Evolutionary conservation across 2,113 vertebrate genomes (phyloP).

Genomic region (Egretta garzetta): DNA sequence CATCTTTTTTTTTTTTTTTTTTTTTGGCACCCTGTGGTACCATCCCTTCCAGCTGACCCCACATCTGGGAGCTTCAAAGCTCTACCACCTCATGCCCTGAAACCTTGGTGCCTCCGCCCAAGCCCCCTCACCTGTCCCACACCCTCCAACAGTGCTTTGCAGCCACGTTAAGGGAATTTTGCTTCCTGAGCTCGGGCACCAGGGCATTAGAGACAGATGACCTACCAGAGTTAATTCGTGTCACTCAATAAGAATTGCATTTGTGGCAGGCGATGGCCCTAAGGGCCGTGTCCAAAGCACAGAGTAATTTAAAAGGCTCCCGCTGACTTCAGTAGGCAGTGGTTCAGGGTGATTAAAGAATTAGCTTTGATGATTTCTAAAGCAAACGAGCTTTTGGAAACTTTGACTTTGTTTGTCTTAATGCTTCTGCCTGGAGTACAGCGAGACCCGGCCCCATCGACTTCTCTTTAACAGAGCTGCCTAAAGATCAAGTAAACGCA

Average conservation of each 20-base stretch:
- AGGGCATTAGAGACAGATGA: background rate
- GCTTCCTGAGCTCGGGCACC: background rate
- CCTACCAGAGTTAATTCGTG: background rate
- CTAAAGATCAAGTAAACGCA: background rate
- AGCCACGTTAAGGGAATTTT: background rate
- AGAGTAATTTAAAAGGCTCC: background rate
- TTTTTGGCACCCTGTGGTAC: background rate
- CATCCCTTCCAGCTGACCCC: background rate
- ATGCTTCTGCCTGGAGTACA: background rate
- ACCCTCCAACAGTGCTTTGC: background rate
- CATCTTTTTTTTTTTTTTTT: background rate
- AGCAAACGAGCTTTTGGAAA: background rate
- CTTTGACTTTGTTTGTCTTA: background rate
- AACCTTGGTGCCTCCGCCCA: background rate
- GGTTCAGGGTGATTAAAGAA: background rate
- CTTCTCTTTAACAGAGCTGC: background rate
- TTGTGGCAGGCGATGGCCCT: background rate
- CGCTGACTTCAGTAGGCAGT: background rate
- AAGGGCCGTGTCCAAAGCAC: background rate
- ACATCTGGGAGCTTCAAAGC: background rate
- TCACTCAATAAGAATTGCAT: background rate
- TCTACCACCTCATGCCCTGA: background rate
- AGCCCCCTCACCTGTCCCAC: accelerated
- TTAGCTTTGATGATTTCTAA: background rate
- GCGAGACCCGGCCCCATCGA: background rate